A percentile compares a stretch with the other conserved stretches of the same genome.
phyloP scores from a whole-genome alignment of 2,888 invertebrate genomes.

The Drosophila colorata region DNA sequence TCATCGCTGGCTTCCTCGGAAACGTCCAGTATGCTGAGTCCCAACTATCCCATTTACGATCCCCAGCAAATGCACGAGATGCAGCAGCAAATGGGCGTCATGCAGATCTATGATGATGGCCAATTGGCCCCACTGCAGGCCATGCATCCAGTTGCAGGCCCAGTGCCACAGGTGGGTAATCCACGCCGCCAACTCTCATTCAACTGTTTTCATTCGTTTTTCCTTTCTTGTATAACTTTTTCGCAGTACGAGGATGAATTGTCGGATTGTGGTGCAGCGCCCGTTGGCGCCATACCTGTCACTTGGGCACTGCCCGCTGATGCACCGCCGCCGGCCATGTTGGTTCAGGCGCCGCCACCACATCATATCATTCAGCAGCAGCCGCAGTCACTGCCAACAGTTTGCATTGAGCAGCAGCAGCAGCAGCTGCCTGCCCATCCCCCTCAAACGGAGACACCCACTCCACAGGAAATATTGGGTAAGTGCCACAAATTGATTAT shows the following conservation, averaged over 20 bases:
- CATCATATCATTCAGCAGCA: conserved; percentile 69
- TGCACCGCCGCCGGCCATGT: conserved; percentile 44
- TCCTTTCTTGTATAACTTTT: not conserved
- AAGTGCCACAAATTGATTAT: conserved; percentile 41
- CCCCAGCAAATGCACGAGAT: conserved; percentile 82
- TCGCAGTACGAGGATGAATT: conserved; percentile 75
- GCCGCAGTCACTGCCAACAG: conserved; percentile 42
- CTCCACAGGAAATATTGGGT: conserved; percentile 64
- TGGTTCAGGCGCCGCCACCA: conserved; percentile 56
- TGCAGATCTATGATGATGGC: conserved; percentile 84
- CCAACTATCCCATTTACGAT: conserved; percentile 83
- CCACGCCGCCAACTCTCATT: not conserved
- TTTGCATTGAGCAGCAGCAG: conserved; percentile 55
- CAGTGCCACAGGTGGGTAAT: conserved; percentile 69
- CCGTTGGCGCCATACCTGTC: conserved; percentile 57
- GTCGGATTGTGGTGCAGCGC: conserved; percentile 66
- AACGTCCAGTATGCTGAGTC: conserved; percentile 84
- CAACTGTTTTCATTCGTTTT: not conserved
- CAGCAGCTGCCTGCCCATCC: conserved; percentile 29
- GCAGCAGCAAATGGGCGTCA: conserved; percentile 84
- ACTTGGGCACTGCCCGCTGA: conserved; percentile 67
- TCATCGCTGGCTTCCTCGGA: conserved; percentile 82
- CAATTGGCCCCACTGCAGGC: conserved; percentile 69
- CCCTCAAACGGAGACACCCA: conserved; percentile 53
- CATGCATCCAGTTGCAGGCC: conserved; percentile 65